phyloP scores from a whole-genome alignment of 2,888 invertebrate species.

The Megastigmus dorsalis region DNA sequence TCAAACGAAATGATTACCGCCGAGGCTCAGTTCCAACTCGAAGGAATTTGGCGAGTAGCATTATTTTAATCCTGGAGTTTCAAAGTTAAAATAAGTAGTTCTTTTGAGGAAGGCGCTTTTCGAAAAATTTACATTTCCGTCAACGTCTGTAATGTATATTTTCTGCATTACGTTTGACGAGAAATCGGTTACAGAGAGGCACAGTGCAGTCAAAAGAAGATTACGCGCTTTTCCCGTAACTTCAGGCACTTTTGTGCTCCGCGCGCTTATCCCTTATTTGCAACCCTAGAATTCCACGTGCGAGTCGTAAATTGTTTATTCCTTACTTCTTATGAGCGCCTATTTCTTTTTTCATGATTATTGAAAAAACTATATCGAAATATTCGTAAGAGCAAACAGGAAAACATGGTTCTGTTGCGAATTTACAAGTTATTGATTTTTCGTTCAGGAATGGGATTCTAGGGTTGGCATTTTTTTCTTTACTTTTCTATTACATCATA shows the following conservation, averaged over 20 bases:
- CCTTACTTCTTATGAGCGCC: too few species aligned
- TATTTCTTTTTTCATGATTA: slow-evolving; percentile 2
- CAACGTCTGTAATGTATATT: not conserved
- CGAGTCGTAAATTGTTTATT: not conserved
- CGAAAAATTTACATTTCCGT: slow-evolving; percentile 19
- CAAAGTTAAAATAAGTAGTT: too few species aligned
- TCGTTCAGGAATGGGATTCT: slow-evolving; percentile 14
- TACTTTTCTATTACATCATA: not conserved
- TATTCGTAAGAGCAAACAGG: not conserved
- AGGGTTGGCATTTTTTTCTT: not conserved
- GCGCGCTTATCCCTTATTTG: slow-evolving; percentile 23
- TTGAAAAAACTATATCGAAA: not conserved
- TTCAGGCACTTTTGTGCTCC: slow-evolving; percentile 54
- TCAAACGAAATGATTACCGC: too few species aligned
- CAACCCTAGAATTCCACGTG: slow-evolving; percentile 30
- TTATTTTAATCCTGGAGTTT: too few species aligned
- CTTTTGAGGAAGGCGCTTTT: slow-evolving; percentile 40
- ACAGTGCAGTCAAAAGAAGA: slow-evolving; percentile 50
- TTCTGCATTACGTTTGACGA: slow-evolving; percentile 10
- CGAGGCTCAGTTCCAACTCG: too few species aligned
- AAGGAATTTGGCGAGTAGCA: too few species aligned
- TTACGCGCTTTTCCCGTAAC: slow-evolving; percentile 43
- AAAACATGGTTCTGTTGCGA: not conserved
- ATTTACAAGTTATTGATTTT: not conserved
- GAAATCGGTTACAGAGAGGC: slow-evolving; percentile 49